Conservation (phyloP, 1,140 invertebrate species). For the Sitobion miscanthi region DNA sequence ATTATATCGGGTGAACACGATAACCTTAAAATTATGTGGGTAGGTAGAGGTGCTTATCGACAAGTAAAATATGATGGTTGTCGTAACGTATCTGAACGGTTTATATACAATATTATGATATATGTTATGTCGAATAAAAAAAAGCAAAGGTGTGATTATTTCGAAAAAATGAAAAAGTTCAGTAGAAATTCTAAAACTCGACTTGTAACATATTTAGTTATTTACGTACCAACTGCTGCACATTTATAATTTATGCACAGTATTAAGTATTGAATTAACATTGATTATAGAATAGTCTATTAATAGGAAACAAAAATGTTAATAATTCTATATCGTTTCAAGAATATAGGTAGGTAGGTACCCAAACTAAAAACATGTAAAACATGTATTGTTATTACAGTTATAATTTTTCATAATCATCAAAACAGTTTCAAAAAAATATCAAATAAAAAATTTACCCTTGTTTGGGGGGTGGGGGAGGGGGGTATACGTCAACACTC, state of each 20-base stretch:
- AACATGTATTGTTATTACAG: neutral
- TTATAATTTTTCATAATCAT: neutral
- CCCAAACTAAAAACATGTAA: neutral
- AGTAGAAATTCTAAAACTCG: no score
- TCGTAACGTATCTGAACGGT: neutral
- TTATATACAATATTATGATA: neutral
- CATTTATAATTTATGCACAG: no score
- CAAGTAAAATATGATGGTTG: neutral
- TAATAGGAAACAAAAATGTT: neutral
- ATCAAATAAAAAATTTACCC: neutral
- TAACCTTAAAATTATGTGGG: neutral
- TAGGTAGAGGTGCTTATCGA: neutral
- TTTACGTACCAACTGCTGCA: no score
- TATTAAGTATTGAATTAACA: no score
- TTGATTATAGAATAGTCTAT: no score
- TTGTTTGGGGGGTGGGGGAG: no score
- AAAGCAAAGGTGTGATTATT: no score
- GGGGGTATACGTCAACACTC: neutral
- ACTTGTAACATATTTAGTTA: no score
- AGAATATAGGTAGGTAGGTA: neutral
- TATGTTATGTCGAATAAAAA: no score
- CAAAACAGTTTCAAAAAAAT: neutral
- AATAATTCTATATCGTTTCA: neutral
- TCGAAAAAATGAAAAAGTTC: no score
- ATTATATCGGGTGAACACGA: neutral